phyloP scores from a whole-genome alignment of 2,797 vertebrate species.

The Lithobates sylvaticus region DNA sequence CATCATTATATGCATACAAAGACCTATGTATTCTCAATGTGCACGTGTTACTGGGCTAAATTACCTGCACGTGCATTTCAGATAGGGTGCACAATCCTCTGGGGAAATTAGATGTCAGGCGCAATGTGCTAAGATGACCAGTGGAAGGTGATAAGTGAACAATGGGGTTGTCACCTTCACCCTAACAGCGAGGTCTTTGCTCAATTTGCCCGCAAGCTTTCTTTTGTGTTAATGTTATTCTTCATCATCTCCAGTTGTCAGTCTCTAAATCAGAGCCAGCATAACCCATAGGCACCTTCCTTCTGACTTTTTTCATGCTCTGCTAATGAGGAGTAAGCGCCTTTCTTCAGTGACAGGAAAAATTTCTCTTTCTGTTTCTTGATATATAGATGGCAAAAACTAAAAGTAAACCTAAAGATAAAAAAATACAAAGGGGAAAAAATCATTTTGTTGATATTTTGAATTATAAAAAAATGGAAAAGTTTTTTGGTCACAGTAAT shows the following conservation, averaged over 20 bases:
- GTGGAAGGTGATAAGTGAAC: constrained; percentile 63
- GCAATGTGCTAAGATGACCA: constrained; percentile 51
- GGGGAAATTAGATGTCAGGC: constrained; percentile 59
- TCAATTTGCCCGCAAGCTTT: constrained; percentile 62
- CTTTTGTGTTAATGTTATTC: constrained; percentile 64
- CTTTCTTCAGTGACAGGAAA: constrained; percentile 58
- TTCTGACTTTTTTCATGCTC: constrained; percentile 62
- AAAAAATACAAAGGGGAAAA: not conserved
- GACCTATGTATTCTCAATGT: constrained; percentile 63
- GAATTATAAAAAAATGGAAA: not conserved
- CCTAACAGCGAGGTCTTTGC: constrained; percentile 59
- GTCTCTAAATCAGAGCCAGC: constrained; percentile 63
- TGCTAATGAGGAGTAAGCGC: constrained; percentile 60
- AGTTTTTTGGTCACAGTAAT: not conserved
- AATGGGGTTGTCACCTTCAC: constrained; percentile 62
- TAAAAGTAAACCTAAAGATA: constrained; percentile 34
- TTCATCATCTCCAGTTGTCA: constrained; percentile 62
- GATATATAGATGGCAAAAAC: constrained; percentile 39
- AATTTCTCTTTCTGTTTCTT: constrained; percentile 51
- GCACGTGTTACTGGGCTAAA: constrained; percentile 57
- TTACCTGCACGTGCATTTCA: constrained; percentile 57
- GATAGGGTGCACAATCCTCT: constrained; percentile 64
- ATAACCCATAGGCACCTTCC: constrained; percentile 61
- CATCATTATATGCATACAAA: constrained; percentile 31
- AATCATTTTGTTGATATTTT: constrained; percentile 33